These are phyloP conservation scores for Drosophila paulistorum DNA, from an alignment of 1,140 invertebrate species.

Conservation along the genomic window DNA sequence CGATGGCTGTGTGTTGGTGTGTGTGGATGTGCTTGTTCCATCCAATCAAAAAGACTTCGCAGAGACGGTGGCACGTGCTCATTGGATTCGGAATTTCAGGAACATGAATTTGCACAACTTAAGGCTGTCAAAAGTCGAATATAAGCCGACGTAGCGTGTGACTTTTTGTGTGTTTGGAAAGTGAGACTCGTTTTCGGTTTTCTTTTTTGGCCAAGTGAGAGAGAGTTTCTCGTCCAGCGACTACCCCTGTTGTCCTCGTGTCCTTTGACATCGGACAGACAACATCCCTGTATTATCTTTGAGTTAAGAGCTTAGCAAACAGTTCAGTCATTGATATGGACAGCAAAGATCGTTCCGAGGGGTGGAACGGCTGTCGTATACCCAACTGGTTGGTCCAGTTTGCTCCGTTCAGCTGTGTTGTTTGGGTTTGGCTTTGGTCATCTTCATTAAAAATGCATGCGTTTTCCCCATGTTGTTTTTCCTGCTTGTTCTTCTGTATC, in stretches of 20 bases:
- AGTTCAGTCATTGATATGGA: slow-evolving; percentile 60
- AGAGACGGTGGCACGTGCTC: slow-evolving; percentile 41
- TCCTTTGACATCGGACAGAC: slow-evolving; percentile 11
- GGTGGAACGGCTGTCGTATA: slow-evolving; percentile 18
- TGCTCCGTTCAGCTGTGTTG: neutral
- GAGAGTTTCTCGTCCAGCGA: slow-evolving; percentile 33
- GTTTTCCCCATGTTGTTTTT: neutral
- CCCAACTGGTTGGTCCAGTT: slow-evolving; percentile 58
- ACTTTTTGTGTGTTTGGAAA: slow-evolving; percentile 39
- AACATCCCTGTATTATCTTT: slow-evolving; percentile 68
- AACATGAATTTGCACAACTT: slow-evolving; percentile 68
- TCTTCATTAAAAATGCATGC: neutral
- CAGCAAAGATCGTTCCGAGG: slow-evolving; percentile 43
- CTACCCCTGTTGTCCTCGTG: neutral
- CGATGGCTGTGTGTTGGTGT: neutral
- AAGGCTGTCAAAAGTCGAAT: slow-evolving; percentile 71
- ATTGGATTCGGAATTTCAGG: slow-evolving; percentile 35
- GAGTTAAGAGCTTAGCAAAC: slow-evolving; percentile 60
- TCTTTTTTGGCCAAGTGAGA: slow-evolving; percentile 47
- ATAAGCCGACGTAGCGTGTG: slow-evolving; percentile 67
- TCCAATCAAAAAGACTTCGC: slow-evolving; percentile 38
- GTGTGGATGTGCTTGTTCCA: neutral
- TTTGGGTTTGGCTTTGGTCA: slow-evolving; percentile 4
- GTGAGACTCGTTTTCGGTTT: slow-evolving; percentile 15
- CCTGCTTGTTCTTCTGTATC: slow-evolving; percentile 26